phyloP scores from a whole-genome alignment of 2,888 invertebrate species.

The Rhagophthalmus giganteus region DNA sequence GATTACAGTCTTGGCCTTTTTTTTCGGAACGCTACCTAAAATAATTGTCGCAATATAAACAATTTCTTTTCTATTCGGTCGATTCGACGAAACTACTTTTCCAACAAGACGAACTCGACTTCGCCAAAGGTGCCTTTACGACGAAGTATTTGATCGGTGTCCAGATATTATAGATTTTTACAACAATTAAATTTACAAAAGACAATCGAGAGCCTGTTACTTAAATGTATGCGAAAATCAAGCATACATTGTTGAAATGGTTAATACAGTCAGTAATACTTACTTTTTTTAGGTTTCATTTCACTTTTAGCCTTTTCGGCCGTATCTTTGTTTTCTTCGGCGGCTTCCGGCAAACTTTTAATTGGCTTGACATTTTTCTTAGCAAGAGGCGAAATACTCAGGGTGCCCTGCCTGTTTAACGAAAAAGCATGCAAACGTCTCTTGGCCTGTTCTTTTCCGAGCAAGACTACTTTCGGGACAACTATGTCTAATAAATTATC shows the following conservation, averaged over 20 bases:
- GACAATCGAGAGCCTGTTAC: too few relatives aligned
- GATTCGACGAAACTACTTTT: too few relatives aligned
- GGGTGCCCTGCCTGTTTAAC: slow-evolving; percentile 31
- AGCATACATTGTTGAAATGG: too few relatives aligned
- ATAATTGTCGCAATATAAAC: too few relatives aligned
- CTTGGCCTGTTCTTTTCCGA: slow-evolving; percentile 46
- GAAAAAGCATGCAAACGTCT: slow-evolving; percentile 50
- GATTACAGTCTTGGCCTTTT: slow-evolving; percentile 49
- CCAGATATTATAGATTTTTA: too few relatives aligned
- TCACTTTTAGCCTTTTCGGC: slow-evolving; percentile 30
- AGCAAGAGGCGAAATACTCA: slow-evolving; percentile 19
- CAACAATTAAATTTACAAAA: too few relatives aligned
- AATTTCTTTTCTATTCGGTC: too few relatives aligned
- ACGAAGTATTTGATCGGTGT: too few relatives aligned
- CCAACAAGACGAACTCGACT: too few relatives aligned
- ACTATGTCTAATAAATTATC: slow-evolving; percentile 29
- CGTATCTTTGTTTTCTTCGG: slow-evolving; percentile 32
- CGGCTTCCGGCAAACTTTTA: slow-evolving; percentile 19
- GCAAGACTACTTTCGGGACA: slow-evolving; percentile 33
- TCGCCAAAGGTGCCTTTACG: too few relatives aligned
- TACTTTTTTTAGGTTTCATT: slow-evolving; percentile 38
- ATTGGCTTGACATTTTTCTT: slow-evolving; percentile 26
- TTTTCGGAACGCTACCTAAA: slow-evolving; percentile 40
- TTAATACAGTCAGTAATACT: too few relatives aligned
- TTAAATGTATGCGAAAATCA: too few relatives aligned